phyloP scores from a whole-genome alignment of 2,888 invertebrate species.

The Diplazon laetatorius region DNA sequence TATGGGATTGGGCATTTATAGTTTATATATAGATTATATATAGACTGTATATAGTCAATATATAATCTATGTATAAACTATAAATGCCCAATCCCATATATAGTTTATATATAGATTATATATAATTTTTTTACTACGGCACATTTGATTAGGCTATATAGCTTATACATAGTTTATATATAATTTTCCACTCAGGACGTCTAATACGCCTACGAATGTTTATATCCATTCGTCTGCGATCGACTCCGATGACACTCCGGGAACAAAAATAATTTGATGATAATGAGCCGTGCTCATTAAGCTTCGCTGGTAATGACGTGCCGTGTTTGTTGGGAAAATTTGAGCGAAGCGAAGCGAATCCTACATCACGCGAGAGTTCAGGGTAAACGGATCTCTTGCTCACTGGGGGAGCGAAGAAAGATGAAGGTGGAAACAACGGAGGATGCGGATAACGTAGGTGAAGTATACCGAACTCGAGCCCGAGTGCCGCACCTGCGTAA shows the following conservation, averaged over 20 bases:
- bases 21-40: too few relatives aligned
- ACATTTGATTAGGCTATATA: too few relatives aligned
- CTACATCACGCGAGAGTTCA: background rate
- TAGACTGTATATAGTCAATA: too few relatives aligned
- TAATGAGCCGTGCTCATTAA: constrained; percentile 51
- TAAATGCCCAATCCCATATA: too few relatives aligned
- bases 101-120: too few relatives aligned
- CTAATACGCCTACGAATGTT: background rate
- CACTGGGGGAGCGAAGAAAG: background rate
- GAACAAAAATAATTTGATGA: constrained; percentile 33
- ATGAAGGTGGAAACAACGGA: background rate
- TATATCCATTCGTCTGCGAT: background rate
- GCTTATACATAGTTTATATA: too few relatives aligned
- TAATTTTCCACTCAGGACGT: too few relatives aligned
- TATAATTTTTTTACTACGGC: too few relatives aligned
- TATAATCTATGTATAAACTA: too few relatives aligned
- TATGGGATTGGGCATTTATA: too few relatives aligned
- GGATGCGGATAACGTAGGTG: constrained; percentile 12
- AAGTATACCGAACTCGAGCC: constrained; percentile 32
- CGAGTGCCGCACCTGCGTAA: constrained; percentile 45
- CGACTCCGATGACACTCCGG: background rate
- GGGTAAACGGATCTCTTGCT: background rate
- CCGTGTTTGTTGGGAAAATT: constrained; percentile 34
- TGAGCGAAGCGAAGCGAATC: constrained; percentile 30
- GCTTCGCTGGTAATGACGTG: constrained; percentile 51